Base-by-base conservation (phyloP, 2,888 invertebrate species). In the Ametastegia equiseti region DNA sequence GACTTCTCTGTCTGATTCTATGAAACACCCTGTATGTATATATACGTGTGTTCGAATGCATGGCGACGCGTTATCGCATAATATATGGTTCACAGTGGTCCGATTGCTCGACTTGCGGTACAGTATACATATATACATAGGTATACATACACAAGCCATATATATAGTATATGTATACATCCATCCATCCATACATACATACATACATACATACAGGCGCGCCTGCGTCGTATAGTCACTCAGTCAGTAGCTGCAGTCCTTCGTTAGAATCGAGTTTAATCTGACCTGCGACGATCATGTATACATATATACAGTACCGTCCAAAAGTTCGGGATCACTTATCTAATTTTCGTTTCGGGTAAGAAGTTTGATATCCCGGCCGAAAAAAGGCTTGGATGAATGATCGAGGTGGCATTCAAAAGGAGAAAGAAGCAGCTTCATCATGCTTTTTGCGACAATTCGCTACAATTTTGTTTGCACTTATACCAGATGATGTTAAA, bases 241-340 rank as follows among this genome's bases (percentile, higher is more conserved):
- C n/a, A n/a, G n/a, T n/a, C n/a, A n/a, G n/a, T n/a, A n/a, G n/a
- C n/a, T n/a, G n/a, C n/a, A n/a, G 27, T 23, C 30, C 23, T 15
- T 60, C n/a, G 30, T 60, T 60, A 27, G 60, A 60, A 60, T 60
- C 60, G 30, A 60, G 60, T 27, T 23, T 60, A 60, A 60, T 60
- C 60, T 60, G 60, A 33, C 60, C 60, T 23, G 19, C 50, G 50
- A 50, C 19, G 6, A 47, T 47, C n/a, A 47, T n/a, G 47, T n/a
- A 47, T 13, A n/a, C n/a, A n/a, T n/a, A n/a, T n/a, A n/a, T n/a
- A n/a, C n/a, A n/a, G n/a, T n/a, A n/a, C n/a, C n/a, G n/a, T n/a
- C n/a, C n/a, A n/a, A n/a, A n/a, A n/a, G n/a, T n/a, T n/a, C n/a
- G n/a, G n/a, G n/a, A n/a, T n/a, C n/a, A n/a, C n/a, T n/a, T n/a